A percentile compares a stretch with the other conserved stretches of the same genome.
Evolutionary conservation across 2,888 invertebrate species (phyloP).

Genomic region (Sturmia bella): DNA sequence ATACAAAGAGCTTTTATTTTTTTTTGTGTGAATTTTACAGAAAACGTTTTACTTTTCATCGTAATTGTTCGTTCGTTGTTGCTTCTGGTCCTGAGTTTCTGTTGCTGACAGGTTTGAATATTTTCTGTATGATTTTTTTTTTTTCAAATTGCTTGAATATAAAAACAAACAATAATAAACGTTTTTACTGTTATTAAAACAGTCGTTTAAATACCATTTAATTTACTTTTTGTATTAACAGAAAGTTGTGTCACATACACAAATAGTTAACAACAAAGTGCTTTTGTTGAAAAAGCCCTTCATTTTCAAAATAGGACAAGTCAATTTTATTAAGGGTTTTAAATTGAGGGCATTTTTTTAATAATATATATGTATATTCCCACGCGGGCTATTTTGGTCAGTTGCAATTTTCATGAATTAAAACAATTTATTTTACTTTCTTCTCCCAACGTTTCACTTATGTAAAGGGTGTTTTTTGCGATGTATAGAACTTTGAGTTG

Average conservation of each 20-base stretch:
- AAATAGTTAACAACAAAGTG: constrained; percentile 26
- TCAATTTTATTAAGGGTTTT: no score
- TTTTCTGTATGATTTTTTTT: constrained; percentile 11
- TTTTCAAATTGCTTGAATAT: constrained; percentile 25
- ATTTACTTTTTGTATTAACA: constrained; percentile 59
- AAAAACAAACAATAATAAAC: constrained; percentile 19
- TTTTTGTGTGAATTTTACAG: background rate
- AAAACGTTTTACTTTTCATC: constrained; percentile 20
- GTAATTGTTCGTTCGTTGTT: constrained; percentile 42
- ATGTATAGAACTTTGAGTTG: no score
- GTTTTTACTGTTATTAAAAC: constrained; percentile 50
- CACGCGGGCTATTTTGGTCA: no score
- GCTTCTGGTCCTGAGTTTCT: constrained; percentile 60
- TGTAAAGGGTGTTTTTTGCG: no score
- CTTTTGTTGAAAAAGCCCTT: background rate
- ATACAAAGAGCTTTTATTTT: background rate
- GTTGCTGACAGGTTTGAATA: constrained; percentile 63
- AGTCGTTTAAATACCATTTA: constrained; percentile 65
- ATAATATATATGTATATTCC: no score
- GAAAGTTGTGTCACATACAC: constrained; percentile 14
- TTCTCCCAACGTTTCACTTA: no score
- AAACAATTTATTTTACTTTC: no score
- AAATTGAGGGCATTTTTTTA: no score
- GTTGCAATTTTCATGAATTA: no score
- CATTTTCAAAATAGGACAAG: no score